Conservation (phyloP, 2,113 vertebrate species). For the Mustela lutreola region DNA sequence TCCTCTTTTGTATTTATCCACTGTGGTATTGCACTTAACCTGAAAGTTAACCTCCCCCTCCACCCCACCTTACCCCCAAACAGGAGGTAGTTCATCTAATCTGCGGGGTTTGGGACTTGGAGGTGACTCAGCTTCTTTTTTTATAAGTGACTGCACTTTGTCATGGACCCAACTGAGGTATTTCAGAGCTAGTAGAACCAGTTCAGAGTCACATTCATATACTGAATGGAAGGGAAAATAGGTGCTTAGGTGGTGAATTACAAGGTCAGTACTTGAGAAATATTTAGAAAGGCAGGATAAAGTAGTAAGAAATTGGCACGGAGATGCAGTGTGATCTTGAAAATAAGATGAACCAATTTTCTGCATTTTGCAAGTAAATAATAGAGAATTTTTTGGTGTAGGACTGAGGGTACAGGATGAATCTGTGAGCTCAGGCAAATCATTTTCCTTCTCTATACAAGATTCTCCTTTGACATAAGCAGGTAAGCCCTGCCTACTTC, state of each 20-base stretch:
- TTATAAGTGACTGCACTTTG: not conserved
- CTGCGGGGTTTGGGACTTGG: not conserved
- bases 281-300: conserved; percentile 32
- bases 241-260: not conserved
- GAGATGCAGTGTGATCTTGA: conserved; percentile 6
- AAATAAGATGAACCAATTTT: conserved; percentile 45
- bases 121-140: conserved; percentile 54
- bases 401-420: not conserved
- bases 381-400: not conserved
- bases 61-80: too few relatives aligned
- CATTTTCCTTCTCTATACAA: not conserved
- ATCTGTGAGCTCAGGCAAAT: not conserved
- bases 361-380: not conserved
- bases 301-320: not conserved
- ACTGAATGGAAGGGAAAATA: conserved; percentile 42
- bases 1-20: conserved; percentile 62
- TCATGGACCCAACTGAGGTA: not conserved
- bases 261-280: conserved; percentile 44
- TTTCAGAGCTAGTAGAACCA: conserved; percentile 50
- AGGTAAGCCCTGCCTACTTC: not conserved
- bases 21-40: not conserved
- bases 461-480: not conserved
- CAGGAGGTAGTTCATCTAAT: not conserved
- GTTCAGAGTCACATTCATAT: conserved; percentile 13
- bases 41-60: not conserved